Evolutionary conservation across 2,113 vertebrate genomes (phyloP).

Genomic region (Notiomystis cincta): DNA sequence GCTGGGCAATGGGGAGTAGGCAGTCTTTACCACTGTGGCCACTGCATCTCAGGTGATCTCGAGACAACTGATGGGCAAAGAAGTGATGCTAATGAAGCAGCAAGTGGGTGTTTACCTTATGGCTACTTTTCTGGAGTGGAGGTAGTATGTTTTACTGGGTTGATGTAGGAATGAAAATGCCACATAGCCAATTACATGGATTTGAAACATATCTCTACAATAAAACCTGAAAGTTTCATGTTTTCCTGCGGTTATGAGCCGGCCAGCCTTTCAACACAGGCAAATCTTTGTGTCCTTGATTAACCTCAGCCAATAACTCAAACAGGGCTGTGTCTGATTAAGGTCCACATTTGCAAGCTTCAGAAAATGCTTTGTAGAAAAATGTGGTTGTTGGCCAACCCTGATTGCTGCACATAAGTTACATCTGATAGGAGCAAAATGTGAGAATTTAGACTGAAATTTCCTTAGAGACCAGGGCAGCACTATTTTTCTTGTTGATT

Average conservation of each 20-base stretch:
- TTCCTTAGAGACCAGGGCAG: background rate
- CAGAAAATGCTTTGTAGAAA: background rate
- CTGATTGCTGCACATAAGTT: background rate
- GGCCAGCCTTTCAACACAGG: background rate
- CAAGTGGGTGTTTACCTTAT: accelerated
- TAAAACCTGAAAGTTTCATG: background rate
- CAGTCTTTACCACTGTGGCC: background rate
- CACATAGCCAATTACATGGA: background rate
- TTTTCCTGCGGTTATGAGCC: background rate
- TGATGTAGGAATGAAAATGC: background rate
- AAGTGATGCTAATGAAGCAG: background rate
- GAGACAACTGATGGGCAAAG: background rate
- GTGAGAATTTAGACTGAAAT: background rate
- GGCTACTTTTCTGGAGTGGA: background rate
- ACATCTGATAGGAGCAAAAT: background rate
- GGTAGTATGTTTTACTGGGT: background rate
- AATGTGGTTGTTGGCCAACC: background rate
- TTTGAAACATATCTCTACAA: background rate
- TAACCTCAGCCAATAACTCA: background rate
- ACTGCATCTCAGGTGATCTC: background rate
- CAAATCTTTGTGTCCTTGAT: background rate
- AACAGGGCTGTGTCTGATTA: background rate
- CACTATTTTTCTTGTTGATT: background rate
- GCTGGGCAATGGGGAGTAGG: accelerated
- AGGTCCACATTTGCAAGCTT: background rate